Evolutionary conservation across 1,140 invertebrate genomes (phyloP), one percentile per base, ranked within the genome.

Genomic region (Eupristina koningsbergeri): DNA sequence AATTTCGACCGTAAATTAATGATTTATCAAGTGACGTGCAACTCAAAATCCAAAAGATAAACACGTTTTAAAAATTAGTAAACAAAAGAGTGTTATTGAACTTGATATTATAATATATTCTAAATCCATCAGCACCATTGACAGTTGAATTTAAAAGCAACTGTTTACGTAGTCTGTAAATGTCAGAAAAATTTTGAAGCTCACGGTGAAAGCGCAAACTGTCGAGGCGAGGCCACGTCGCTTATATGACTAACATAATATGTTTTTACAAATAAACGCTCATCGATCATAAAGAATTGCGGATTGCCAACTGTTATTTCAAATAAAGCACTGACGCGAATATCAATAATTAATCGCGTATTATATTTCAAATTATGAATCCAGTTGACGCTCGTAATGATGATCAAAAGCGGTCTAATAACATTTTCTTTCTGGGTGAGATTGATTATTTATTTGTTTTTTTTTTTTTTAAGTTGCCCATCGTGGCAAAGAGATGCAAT

Each of bases 141-240:
- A n/a, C 78, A 53, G 64, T 45, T 45, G 29, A n/a, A 71, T 71
- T 31, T 41, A 19, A 63, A 78, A 64, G 63, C n/a, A 50, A 19
- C 29, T 69, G 29, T 45, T 45, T 11, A 67, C 34, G 63, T 22
- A 69, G 41, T 34, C n/a, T 50, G 63, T 80, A 80, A 58, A 80
- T n/a, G 80, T 81, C 7, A 63, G 39, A 53, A 63, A 82, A 82
- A 82, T 75, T 81, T 61, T 6, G n/a, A 75, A 39, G 26, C 41
- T 45, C 74, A 13, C 31, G 61, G 58, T 76, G 50, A 82, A 77
- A 83, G 47, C 63, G 39, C 41, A 67, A 84, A 64, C 75, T 83
- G 83, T 85, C 83, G 83, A 86, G 86, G 83, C 84, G 78, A 85
- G 64, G 86, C n/a, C n/a, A n/a, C n/a, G n/a, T n/a, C n/a, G n/a